These are phyloP conservation scores for Lydus trimaculatus DNA, from an alignment of 2,888 invertebrate species.

Conservation along the genomic window DNA sequence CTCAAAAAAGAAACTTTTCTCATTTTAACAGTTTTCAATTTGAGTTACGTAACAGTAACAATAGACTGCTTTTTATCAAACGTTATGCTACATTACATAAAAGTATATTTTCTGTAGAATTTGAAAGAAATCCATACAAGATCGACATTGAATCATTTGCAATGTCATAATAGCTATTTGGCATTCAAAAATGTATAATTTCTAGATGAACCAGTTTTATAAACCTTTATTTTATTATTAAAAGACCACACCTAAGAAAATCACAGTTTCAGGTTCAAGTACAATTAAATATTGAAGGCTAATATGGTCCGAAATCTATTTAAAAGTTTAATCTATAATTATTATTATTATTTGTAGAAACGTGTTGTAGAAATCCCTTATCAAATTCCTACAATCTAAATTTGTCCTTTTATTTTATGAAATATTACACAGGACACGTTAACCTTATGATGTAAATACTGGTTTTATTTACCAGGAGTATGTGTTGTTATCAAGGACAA, in stretches of 20 bases:
- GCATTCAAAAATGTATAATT: conserved; percentile 8
- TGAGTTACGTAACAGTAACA: too few relatives aligned
- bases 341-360: conserved; percentile 12
- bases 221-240: conserved; percentile 13
- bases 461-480: conserved; percentile 35
- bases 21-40: too few relatives aligned
- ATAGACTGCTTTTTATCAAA: too few relatives aligned
- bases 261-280: conserved; percentile 28
- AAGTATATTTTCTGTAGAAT: too few relatives aligned
- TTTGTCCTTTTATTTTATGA: conserved; percentile 22
- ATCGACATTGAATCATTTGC: conserved; percentile 3
- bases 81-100: too few relatives aligned
- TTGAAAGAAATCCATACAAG: too few relatives aligned
- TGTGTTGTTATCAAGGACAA: conserved; percentile 35
- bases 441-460: conserved; percentile 38
- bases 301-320: background rate
- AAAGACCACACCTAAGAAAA: conserved; percentile 18
- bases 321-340: conserved; percentile 5
- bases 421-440: conserved; percentile 10
- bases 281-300: conserved; percentile 20
- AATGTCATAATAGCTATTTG: background rate
- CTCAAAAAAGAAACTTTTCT: too few relatives aligned
- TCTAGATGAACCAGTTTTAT: conserved; percentile 12
- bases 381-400: conserved; percentile 12
- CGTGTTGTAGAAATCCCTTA: background rate